Conservation (phyloP, 2,113 vertebrate genomes). For the Hippocampus barbouri region DNA sequence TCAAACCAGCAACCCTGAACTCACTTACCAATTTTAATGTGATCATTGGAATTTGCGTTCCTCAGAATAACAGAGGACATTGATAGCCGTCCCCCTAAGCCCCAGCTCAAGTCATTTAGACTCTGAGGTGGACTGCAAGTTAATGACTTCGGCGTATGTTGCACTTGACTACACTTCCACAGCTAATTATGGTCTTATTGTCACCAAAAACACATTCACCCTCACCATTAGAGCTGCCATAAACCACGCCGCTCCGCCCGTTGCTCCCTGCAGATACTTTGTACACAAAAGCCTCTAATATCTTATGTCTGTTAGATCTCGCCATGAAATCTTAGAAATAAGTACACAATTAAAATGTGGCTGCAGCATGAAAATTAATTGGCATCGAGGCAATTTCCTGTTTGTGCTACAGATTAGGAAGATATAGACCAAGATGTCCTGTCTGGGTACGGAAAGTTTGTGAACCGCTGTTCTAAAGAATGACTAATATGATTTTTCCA, state of each 20-base stretch:
- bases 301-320: constrained; percentile 50
- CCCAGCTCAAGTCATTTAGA: constrained; percentile 37
- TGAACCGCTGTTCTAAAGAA: neutral
- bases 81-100: constrained; percentile 40
- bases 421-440: neutral
- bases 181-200: constrained; percentile 73
- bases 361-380: constrained; percentile 64
- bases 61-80: constrained; percentile 73
- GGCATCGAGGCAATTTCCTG: constrained; percentile 15
- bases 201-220: constrained; percentile 58
- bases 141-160: constrained; percentile 68
- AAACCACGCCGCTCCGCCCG: constrained; percentile 16
- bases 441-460: neutral
- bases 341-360: constrained; percentile 66
- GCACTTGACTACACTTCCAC: constrained; percentile 62
- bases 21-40: constrained; percentile 37
- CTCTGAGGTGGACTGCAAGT: constrained; percentile 59
- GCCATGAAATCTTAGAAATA: constrained; percentile 64
- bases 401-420: neutral
- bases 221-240: constrained; percentile 37
- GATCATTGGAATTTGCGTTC: constrained; percentile 60
- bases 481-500: neutral
- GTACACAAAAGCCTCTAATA: constrained; percentile 61
- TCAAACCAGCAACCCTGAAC: constrained; percentile 50
- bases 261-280: constrained; percentile 7